Percentiles rank a stretch among this genome's conserved stretches.
Evolutionary conservation across 2,113 vertebrate species (phyloP).

Genomic region (Solea solea): DNA sequence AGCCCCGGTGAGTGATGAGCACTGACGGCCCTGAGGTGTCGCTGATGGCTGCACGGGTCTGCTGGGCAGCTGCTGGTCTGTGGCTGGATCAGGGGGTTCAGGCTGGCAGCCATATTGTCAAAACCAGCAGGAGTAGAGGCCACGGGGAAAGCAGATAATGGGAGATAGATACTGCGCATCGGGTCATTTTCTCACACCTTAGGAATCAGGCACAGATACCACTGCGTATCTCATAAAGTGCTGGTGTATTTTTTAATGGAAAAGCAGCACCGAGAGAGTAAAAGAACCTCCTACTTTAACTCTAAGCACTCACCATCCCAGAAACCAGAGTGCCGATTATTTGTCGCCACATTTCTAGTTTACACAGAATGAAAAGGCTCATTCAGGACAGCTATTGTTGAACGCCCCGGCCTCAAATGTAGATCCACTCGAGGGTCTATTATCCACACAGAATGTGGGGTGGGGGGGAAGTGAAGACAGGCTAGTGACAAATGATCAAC

Average conservation of each 20-base stretch:
- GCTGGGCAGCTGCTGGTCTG: slow-evolving; percentile 71
- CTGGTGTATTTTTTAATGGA: neutral
- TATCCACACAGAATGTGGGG: slow-evolving; percentile 76
- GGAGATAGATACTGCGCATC: slow-evolving; percentile 31
- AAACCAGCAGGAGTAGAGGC: slow-evolving; percentile 66
- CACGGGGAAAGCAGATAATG: slow-evolving; percentile 26
- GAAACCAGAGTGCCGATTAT: slow-evolving; percentile 41
- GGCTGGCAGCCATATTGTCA: slow-evolving; percentile 67
- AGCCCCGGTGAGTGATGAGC: slow-evolving; percentile 64
- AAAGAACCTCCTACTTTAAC: neutral
- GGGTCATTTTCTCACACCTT: slow-evolving; percentile 52
- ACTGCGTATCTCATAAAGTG: neutral
- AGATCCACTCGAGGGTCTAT: slow-evolving; percentile 77
- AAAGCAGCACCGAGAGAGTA: neutral
- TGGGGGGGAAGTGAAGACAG: slow-evolving; percentile 79
- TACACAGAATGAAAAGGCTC: slow-evolving; percentile 73
- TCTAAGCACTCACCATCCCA: slow-evolving; percentile 13
- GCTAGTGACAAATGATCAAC: slow-evolving; percentile 82
- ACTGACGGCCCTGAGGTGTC: slow-evolving; percentile 65
- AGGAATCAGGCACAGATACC: neutral
- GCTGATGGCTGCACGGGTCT: slow-evolving; percentile 57
- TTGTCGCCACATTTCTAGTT: slow-evolving; percentile 76
- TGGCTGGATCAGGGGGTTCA: slow-evolving; percentile 43
- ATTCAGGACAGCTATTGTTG: slow-evolving; percentile 73
- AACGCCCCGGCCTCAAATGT: slow-evolving; percentile 71